Percentiles rank a stretch among this genome's conserved stretches.
Conservation (phyloP, 2,888 invertebrate genomes). For the Rugalucina vietnamica region DNA sequence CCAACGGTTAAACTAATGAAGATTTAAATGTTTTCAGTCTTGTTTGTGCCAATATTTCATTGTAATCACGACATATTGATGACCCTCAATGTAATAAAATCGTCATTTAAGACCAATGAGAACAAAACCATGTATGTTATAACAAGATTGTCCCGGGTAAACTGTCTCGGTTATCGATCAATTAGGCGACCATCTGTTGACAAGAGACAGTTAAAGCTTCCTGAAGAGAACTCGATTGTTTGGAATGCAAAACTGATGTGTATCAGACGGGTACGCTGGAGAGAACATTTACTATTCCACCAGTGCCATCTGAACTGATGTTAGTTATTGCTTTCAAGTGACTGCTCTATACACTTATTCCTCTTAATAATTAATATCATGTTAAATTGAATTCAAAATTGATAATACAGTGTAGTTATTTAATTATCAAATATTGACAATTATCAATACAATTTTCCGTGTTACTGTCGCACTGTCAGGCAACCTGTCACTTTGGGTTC, state of each 20-base stretch:
- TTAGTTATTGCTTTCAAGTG: too few species aligned
- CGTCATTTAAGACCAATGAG: neutral
- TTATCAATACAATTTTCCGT: too few species aligned
- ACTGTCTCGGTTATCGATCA: neutral
- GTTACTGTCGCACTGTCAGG: too few species aligned
- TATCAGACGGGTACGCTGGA: too few species aligned
- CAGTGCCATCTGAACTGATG: too few species aligned
- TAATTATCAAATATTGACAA: too few species aligned
- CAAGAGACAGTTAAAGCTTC: neutral
- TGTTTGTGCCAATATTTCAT: conserved; percentile 16
- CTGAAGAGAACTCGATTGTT: neutral
- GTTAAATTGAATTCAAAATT: too few species aligned
- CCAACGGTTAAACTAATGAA: conserved; percentile 9
- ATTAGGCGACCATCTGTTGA: neutral
- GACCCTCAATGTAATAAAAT: conserved; percentile 16
- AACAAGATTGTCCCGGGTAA: conserved; percentile 6
- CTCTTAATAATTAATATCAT: too few species aligned
- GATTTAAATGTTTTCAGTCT: conserved; percentile 2
- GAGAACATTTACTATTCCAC: too few species aligned
- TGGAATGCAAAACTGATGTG: conserved; percentile 6
- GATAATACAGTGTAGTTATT: too few species aligned
- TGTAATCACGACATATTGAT: neutral
- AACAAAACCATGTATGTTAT: neutral
- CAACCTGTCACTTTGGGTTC: too few species aligned
- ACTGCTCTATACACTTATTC: too few species aligned